phyloP scores from a whole-genome alignment of 2,797 vertebrate genomes.

The Phrynocephalus forsythii region DNA sequence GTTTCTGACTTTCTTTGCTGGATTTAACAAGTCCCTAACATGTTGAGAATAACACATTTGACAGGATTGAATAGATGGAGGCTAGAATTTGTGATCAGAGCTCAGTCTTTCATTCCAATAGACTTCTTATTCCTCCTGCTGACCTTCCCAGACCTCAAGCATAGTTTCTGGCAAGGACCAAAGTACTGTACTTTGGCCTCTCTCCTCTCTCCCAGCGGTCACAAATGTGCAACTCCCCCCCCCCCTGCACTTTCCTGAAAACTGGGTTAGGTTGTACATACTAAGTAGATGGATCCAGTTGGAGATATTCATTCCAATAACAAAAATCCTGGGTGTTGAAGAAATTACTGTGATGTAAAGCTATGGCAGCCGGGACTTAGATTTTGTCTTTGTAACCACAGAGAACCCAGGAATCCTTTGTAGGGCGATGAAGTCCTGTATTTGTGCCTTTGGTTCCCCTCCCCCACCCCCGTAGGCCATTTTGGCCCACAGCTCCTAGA shows the following conservation, averaged over 20 bases:
- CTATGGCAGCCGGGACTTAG: background rate
- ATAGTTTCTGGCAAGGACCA: background rate
- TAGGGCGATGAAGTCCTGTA: background rate
- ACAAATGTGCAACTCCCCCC: background rate
- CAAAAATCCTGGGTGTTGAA: background rate
- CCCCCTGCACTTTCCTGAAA: background rate
- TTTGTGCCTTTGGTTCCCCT: too few species aligned
- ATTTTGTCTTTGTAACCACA: background rate
- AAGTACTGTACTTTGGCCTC: background rate
- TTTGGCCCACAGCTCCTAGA: too few species aligned
- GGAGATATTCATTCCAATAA: background rate
- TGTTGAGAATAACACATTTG: too few species aligned
- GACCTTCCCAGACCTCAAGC: background rate
- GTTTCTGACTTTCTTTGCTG: too few species aligned
- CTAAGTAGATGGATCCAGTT: background rate
- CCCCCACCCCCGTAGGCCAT: too few species aligned
- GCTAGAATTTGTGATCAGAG: background rate
- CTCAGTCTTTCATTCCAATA: background rate
- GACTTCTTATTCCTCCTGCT: background rate
- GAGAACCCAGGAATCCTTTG: background rate
- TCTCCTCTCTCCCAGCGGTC: background rate
- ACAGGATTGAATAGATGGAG: too few species aligned
- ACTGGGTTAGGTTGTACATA: background rate
- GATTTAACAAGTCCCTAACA: too few species aligned
- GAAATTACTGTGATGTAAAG: background rate